Evolutionary conservation across 2,888 invertebrate species (phyloP).

Genomic region (Epistrophe eligans): DNA sequence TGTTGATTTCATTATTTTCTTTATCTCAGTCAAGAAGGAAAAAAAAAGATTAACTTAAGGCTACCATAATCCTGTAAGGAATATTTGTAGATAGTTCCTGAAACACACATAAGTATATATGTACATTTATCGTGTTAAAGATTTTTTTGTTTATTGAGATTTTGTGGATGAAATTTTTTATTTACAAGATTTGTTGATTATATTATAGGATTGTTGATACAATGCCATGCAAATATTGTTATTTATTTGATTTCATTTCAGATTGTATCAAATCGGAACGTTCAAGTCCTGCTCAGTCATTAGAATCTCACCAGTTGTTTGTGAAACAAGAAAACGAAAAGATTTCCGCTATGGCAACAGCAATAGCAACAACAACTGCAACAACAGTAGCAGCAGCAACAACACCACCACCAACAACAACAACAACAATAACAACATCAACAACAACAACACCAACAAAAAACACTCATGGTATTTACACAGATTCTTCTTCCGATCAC

Average conservation of each 20-base stretch:
- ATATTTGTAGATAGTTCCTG: too few species aligned
- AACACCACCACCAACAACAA: neutral
- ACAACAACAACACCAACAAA: neutral
- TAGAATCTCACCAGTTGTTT: constrained; percentile 47
- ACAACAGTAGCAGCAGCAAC: too few species aligned
- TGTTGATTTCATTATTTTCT: neutral
- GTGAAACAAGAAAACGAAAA: constrained; percentile 58
- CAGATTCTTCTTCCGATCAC: constrained; percentile 28
- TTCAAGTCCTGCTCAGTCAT: constrained; percentile 83
- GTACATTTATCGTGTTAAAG: neutral
- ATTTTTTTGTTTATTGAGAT: neutral
- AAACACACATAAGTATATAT: too few species aligned
- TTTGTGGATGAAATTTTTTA: neutral
- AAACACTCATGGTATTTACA: constrained; percentile 38
- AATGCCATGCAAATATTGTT: neutral
- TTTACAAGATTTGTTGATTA: too few species aligned
- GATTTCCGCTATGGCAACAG: neutral
- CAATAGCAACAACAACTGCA: neutral
- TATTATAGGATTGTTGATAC: too few species aligned
- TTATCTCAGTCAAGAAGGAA: too few species aligned
- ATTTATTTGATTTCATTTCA: constrained; percentile 17
- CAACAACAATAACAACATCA: neutral
- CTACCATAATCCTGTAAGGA: too few species aligned
- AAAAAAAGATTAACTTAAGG: too few species aligned
- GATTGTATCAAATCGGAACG: constrained; percentile 73